Evolutionary conservation across 2,888 invertebrate genomes (phyloP), one percentile per base, ranked within the genome.

Genomic region (Lamellibrachia columna): DNA sequence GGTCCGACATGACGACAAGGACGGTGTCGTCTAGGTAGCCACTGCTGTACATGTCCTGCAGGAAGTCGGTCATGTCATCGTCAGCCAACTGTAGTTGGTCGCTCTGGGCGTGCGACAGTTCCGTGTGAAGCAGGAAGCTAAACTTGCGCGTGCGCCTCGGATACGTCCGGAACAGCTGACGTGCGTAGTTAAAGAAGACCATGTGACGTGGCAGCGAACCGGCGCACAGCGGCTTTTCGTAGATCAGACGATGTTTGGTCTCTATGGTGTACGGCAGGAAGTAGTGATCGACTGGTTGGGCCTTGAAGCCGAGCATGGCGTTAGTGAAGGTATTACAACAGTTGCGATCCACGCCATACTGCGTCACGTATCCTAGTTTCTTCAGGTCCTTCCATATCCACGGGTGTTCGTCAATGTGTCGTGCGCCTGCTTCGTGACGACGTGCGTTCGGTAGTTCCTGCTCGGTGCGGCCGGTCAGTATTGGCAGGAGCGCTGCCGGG

Each of bases 1-100:
- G 99, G 97, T 99, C 99, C 4, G 98, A 98, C 98, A 99, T 98
- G 3, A 99, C 95, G 92, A 99, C 97, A 0, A 99, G 96, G 94
- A 99, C 95, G 0, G 99, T 98, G 94, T 98, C 97, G 93, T 98
- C 97, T 40, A 98, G 97, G 90, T 97, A 96, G 0, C 98, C 98
- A 0, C 97, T 97, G 6, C 97, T 95, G 91, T 95, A 92, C 60
- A 98, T 96, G 90, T 97, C 96, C 91, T 97, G 97, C n/a, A 99
- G 95, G 92, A 97, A 96, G 3, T 95, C 93, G 7, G 94, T 92
- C 0, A 98, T 96, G 95, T 98, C 98, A 0, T 98, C 97, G 95
- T 99, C 99, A 0, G 98, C 98, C 0, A 97, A 97, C 0, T 98
- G 97, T 60, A 99, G 97, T 94, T 97, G 97, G 96, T 98, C 98